A percentile compares a stretch with the other conserved stretches of the same genome.
These are phyloP conservation scores for Ryuthela nishihirai DNA, from an alignment of 2,888 invertebrate genomes.

Conservation along the genomic window DNA sequence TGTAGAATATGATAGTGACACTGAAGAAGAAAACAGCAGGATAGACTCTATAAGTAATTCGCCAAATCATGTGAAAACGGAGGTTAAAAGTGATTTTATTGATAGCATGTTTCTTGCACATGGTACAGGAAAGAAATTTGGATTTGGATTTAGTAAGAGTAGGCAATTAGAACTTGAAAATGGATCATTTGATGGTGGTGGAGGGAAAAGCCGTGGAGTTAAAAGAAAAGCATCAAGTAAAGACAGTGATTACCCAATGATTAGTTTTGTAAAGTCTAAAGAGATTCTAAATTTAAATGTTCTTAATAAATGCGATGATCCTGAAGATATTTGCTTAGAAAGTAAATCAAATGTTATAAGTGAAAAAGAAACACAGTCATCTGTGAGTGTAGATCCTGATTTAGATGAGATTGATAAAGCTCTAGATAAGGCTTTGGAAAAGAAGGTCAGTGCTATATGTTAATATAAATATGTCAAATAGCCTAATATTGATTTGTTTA, in stretches of 20 bases:
- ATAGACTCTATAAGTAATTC: neutral
- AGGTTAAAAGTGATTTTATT: neutral
- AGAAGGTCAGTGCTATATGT: conserved; percentile 17
- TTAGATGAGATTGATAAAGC: conserved; percentile 38
- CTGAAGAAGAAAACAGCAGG: conserved; percentile 15
- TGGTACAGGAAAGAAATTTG: conserved; percentile 4
- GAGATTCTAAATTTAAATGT: conserved; percentile 34
- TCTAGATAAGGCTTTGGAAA: conserved; percentile 36
- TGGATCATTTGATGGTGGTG: neutral
- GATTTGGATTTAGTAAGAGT: conserved; percentile 19
- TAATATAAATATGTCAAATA: neutral
- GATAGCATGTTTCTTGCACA: conserved; percentile 12
- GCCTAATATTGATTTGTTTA: neutral
- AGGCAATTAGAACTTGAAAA: neutral
- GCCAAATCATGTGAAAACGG: neutral
- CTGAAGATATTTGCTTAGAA: too few species aligned
- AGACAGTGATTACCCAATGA: conserved; percentile 1
- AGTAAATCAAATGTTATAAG: neutral
- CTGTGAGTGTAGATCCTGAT: conserved; percentile 13
- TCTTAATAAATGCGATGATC: conserved; percentile 19
- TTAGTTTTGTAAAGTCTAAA: conserved; percentile 38
- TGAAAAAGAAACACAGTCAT: neutral
- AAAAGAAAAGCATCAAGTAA: neutral
- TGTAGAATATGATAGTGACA: conserved; percentile 24
- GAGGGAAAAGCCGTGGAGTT: too few species aligned